Percentiles rank a stretch among this genome's conserved stretches.
Conservation (phyloP, 2,888 invertebrate species). For the Athrips mouffetella region DNA sequence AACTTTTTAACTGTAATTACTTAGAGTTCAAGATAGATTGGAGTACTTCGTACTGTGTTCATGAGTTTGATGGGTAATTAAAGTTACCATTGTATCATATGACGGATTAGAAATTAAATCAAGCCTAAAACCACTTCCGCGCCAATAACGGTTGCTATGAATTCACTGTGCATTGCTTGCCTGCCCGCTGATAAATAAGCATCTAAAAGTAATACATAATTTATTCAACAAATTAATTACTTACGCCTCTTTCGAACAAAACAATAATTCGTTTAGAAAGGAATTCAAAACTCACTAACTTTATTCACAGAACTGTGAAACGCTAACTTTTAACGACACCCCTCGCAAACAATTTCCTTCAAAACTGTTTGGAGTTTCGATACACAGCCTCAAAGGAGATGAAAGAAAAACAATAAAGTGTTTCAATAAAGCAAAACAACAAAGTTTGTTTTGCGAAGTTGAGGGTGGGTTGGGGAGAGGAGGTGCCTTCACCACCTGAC, state of each 20-base stretch:
- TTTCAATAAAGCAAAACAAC: conserved; percentile 70
- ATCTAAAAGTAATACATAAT: no score
- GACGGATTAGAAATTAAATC: conserved; percentile 6
- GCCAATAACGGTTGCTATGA: no score
- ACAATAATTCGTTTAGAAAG: not conserved
- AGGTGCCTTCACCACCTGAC: conserved; percentile 10
- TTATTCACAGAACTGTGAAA: conserved; percentile 6
- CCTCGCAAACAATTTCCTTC: conserved; percentile 29
- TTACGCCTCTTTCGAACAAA: not conserved
- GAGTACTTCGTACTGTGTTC: conserved; percentile 45
- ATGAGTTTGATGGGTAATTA: conserved; percentile 51
- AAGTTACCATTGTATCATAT: conserved; percentile 31
- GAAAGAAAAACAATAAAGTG: conserved; percentile 73
- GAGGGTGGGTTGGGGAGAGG: conserved; percentile 39
- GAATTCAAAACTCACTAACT: conserved; percentile 2
- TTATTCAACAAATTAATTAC: not conserved
- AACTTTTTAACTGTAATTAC: conserved; percentile 77
- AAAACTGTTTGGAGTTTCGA: conserved; percentile 39
- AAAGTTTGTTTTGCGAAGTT: conserved; percentile 65
- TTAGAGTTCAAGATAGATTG: conserved; percentile 66
- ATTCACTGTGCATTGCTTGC: no score
- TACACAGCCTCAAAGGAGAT: conserved; percentile 51
- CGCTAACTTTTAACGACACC: conserved; percentile 14
- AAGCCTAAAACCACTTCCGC: no score
- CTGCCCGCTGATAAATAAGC: no score